Base-by-base conservation (phyloP, 2,888 invertebrate species). In the Cryptocheilus praepositus region DNA sequence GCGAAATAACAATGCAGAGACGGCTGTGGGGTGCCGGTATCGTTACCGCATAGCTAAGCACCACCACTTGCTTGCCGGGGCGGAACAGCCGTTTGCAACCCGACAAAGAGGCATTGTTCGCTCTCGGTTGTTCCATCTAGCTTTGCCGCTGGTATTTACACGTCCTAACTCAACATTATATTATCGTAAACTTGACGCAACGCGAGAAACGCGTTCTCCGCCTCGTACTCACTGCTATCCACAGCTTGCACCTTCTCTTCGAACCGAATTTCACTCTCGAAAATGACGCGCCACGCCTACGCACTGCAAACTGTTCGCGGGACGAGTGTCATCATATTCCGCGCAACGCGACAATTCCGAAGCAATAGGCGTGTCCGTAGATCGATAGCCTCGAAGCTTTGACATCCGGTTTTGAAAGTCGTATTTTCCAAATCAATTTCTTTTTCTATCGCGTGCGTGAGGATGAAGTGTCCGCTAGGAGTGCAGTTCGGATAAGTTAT, bases 41-140 rank as follows among this genome's bases (percentile, higher is more conserved):
- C 71, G 75, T 76, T 80, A 76, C 79, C 80, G 77, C 81, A 80
- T 76, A 74, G 71, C 79, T 77, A 83, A 82, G 81, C 83, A 73
- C 59, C 13, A n/a, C 46, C 25, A 46, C 44, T 46, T 58, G 46
- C 46, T 46, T 58, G 45, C 46, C 19, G 16, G 72, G 43, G 70
- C 74, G 68, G 64, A 74, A 80, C 77, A 76, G 72, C 70, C 74
- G 76, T 73, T 76, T 76, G 71, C 74, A 63, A 76, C 62, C 70
- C 76, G 76, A 83, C 85, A 84, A 85, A 85, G 85, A 83, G 80
- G 81, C 77, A 84, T 86, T 85, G 85, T 85, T 84, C 82, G 65
- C 71, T 64, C 67, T 58, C 68, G 74, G 76, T 67, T 80, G 49
- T 49, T 82, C 79, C 81, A 80, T 81, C 81, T 77, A 77, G 79